These are phyloP conservation scores for Aurelia coerulea DNA, from an alignment of 30 jellyfish, hydroid and myxozoan species.

Conservation along the genomic window DNA sequence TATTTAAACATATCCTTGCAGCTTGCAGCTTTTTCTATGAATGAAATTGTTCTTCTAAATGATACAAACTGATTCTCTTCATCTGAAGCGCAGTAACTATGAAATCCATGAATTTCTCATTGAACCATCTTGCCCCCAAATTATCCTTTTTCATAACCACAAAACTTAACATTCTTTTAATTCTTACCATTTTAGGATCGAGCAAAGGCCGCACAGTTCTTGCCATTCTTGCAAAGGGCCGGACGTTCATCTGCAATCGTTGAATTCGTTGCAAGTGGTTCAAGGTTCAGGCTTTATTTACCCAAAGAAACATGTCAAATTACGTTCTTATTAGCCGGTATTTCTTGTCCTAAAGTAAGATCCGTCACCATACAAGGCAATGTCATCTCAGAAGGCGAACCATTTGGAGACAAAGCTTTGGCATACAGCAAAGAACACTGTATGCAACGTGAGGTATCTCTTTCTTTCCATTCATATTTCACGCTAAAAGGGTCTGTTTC, in stretches of 20 bases:
- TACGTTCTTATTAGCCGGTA: slow-evolving; percentile 92
- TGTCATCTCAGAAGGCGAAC: slow-evolving; percentile 88
- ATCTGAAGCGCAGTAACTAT: too few relatives aligned
- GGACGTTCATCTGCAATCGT: slow-evolving; percentile 89
- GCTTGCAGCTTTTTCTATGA: too few relatives aligned
- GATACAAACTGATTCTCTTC: too few relatives aligned
- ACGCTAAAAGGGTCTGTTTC: too few relatives aligned
- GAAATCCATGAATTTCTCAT: too few relatives aligned
- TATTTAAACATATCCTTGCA: too few relatives aligned
- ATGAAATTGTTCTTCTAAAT: too few relatives aligned
- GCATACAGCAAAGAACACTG: slow-evolving; percentile 80
- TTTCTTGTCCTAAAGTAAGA: slow-evolving; percentile 88
- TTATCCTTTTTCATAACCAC: too few relatives aligned
- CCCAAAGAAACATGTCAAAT: slow-evolving; percentile 91
- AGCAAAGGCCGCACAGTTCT: slow-evolving; percentile 86
- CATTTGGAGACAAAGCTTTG: slow-evolving; percentile 81
- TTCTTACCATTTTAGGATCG: slow-evolving; percentile 61
- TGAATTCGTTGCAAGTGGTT: slow-evolving; percentile 94
- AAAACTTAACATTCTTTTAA: too few relatives aligned
- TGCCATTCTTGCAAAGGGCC: slow-evolving; percentile 96
- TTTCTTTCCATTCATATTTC: too few relatives aligned
- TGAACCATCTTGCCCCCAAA: too few relatives aligned
- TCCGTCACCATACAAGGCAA: slow-evolving; percentile 83
- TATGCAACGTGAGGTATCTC: slow-evolving; percentile 91
- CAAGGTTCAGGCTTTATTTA: slow-evolving; percentile 82